Evolutionary conservation across 2,797 vertebrate species (phyloP), one percentile per base, ranked within the genome.

Genomic region (Semaprochilodus insignis): DNA sequence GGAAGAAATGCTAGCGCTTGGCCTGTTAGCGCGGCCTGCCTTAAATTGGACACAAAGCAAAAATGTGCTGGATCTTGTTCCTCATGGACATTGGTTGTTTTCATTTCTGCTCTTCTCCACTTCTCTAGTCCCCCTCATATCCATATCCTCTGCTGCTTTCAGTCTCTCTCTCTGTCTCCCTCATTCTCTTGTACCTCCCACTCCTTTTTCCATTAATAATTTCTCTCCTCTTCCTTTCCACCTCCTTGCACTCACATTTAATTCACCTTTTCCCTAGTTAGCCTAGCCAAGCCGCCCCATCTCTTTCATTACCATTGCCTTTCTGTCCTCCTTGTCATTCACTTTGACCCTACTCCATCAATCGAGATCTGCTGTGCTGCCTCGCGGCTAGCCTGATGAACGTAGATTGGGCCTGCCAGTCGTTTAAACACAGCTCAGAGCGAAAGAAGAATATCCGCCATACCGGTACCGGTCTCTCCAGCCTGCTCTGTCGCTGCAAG

Each of bases 171-270:
- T 13, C 54, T 44, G 6, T 14, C 40, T 31, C n/a, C 21, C 51
- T 21, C 25, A 10, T 16, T 63, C 16, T 74, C 51, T 82, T 77
- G 16, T 51, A 76, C 74, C 62, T 59, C 51, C 52, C n/a, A n/a
- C 55, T 36, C 7, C 11, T 75, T 69, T 77, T 77, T 81, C 55
- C 54, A 62, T 74, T 70, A 83, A 52, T 62, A 51, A 75, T 75
- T 74, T 75, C 34, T 70, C 60, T 59, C 63, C 59, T 31, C 59
- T 31, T 73, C 25, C 60, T n/a, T 59, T 74, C 63, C 59, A 52
- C 31, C 62, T 67, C 62, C 77, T 48, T 79, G 40, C 65, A 40
- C 70, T 83, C 34, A 17, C 60, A 66, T 78, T 80, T 83, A 80
- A 74, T 75, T 79, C 70, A 65, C 57, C 31, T 54, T 63, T 71